These are phyloP conservation scores for Parasteatoda tepidariorum DNA, from an alignment of 1,140 invertebrate species.

Conservation along the genomic window DNA sequence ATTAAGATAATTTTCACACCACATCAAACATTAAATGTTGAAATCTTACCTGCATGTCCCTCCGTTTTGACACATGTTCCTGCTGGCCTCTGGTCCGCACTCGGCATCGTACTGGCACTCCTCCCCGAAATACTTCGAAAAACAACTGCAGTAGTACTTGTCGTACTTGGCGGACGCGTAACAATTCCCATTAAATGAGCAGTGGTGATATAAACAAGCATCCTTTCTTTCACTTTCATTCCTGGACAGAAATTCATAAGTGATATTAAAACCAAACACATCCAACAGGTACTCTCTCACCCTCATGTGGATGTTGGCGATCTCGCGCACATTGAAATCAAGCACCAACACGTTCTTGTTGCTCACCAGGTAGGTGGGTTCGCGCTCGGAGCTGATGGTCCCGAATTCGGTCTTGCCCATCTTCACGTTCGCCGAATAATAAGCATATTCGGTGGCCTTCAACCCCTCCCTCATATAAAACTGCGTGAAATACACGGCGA, in stretches of 20 bases:
- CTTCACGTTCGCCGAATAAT: slow-evolving; percentile 62
- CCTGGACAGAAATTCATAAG: slow-evolving; percentile 79
- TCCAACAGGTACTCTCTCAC: slow-evolving; percentile 83
- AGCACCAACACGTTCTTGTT: slow-evolving; percentile 82
- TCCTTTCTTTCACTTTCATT: slow-evolving; percentile 62
- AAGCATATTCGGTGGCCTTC: slow-evolving; percentile 83
- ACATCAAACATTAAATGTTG: not conserved
- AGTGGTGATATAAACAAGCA: slow-evolving; percentile 75
- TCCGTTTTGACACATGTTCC: slow-evolving; percentile 68
- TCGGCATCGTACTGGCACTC: slow-evolving; percentile 69
- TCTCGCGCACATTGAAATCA: slow-evolving; percentile 77
- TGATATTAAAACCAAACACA: slow-evolving; percentile 92
- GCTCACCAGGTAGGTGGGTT: slow-evolving; percentile 70
- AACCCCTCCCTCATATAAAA: slow-evolving; percentile 84
- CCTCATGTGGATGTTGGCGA: slow-evolving; percentile 85
- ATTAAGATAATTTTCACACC: not conserved
- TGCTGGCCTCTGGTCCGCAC: slow-evolving; percentile 67
- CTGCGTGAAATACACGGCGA: slow-evolving; percentile 88
- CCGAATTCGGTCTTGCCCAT: slow-evolving; percentile 65
- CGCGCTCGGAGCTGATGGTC: slow-evolving; percentile 67
- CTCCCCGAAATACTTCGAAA: slow-evolving; percentile 67
- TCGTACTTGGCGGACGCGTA: slow-evolving; percentile 77
- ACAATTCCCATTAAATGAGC: slow-evolving; percentile 87
- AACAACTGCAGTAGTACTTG: slow-evolving; percentile 70
- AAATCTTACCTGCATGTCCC: slow-evolving; percentile 68